phyloP scores from a whole-genome alignment of 2,888 invertebrate species.

The Agrochola lychnidis region DNA sequence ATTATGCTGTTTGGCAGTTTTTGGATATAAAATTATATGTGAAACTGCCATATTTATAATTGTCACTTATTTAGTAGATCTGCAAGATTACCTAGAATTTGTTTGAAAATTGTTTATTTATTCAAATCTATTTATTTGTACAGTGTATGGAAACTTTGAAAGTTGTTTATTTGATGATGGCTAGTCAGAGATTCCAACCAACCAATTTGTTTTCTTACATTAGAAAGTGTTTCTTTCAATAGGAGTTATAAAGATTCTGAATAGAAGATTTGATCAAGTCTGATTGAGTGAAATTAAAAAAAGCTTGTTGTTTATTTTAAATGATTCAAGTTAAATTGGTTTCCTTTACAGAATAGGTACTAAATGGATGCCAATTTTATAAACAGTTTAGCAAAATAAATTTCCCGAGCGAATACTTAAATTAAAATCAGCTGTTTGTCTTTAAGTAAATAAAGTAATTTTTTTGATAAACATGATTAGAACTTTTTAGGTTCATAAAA shows the following conservation, averaged over 20 bases:
- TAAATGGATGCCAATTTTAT: not conserved
- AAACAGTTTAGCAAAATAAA: not conserved
- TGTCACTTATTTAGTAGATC: not conserved
- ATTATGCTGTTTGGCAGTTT: not conserved
- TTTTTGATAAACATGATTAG: not conserved
- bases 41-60: not conserved
- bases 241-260: not conserved
- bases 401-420: not conserved
- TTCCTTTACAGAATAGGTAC: not conserved
- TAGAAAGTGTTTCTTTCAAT: constrained; percentile 1
- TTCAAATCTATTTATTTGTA: not conserved
- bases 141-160: not conserved
- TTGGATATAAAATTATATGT: not conserved
- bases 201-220: not conserved
- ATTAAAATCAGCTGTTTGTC: constrained; percentile 1
- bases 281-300: not conserved
- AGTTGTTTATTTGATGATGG: not conserved
- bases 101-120: not conserved
- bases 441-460: not conserved
- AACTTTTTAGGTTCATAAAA: not conserved
- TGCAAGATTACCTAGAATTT: not conserved
- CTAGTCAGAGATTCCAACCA: not conserved
- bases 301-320: not conserved
- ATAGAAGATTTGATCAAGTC: not conserved
- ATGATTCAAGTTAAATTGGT: not conserved